Conservation (phyloP, 2,113 vertebrate genomes). For the Rhineura floridana region DNA sequence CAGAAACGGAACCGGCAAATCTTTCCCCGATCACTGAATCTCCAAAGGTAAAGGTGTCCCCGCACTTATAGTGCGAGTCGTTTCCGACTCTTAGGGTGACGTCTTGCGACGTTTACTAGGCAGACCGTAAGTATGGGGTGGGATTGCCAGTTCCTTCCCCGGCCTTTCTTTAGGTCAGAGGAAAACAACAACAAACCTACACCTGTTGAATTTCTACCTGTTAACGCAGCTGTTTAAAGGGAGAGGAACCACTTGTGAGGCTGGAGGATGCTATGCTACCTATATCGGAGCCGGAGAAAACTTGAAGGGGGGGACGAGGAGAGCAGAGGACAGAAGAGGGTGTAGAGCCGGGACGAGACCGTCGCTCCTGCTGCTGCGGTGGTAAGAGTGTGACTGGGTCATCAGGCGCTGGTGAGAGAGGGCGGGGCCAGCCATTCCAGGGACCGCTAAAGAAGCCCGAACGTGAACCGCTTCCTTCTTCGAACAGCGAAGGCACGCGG, state of each 20-base stretch:
- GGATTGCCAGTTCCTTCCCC: too few relatives aligned
- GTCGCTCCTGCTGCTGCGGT: not conserved
- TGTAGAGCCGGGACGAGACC: not conserved
- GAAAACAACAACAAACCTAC: not conserved
- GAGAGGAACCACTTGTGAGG: not conserved
- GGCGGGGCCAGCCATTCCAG: not conserved
- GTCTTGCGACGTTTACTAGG: too few relatives aligned
- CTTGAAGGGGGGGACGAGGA: not conserved
- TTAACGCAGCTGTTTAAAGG: not conserved
- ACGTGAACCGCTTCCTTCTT: not conserved
- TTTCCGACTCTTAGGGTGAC: too few relatives aligned
- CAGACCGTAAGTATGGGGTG: too few relatives aligned
- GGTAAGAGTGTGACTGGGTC: too few relatives aligned
- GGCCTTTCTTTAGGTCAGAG: too few relatives aligned
- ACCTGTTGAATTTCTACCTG: not conserved
- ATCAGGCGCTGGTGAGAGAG: not conserved
- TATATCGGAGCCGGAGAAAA: not conserved
- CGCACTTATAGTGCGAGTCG: too few relatives aligned
- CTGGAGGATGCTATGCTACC: not conserved
- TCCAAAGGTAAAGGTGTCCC: too few relatives aligned
- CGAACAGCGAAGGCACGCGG: not conserved
- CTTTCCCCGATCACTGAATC: too few relatives aligned
- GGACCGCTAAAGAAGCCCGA: not conserved
- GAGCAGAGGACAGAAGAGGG: too few relatives aligned
- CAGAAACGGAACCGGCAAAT: not conserved